Percentiles rank a stretch among this genome's conserved stretches.
phyloP scores from a whole-genome alignment of 2,797 vertebrate genomes.

The Spea hammondii region DNA sequence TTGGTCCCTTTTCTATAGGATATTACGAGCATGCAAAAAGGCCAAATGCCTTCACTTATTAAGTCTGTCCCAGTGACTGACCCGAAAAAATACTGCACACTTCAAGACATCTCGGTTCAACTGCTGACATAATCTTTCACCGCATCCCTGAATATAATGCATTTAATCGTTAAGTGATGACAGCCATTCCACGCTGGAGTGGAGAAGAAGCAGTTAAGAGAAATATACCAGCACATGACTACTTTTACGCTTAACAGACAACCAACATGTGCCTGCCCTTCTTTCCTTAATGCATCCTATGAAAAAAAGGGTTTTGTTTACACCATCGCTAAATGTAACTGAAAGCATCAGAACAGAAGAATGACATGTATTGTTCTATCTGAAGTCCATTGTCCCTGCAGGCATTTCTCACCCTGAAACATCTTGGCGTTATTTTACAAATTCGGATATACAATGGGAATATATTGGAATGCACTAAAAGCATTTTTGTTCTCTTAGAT shows the following conservation, averaged over 20 bases:
- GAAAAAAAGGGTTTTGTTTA: constrained; percentile 53
- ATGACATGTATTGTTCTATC: not conserved
- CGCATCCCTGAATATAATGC: constrained; percentile 70
- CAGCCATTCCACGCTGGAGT: constrained; percentile 60
- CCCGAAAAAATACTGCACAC: constrained; percentile 30
- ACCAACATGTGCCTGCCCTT: constrained; percentile 34
- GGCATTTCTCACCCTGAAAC: not conserved
- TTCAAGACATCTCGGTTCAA: constrained; percentile 68
- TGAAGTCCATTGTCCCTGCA: not conserved
- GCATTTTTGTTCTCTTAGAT: constrained; percentile 44
- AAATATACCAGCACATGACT: constrained; percentile 29
- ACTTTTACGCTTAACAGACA: constrained; percentile 1
- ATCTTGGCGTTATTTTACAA: not conserved
- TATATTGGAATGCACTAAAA: constrained; percentile 38
- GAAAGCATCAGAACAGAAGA: not conserved
- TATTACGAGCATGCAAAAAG: constrained; percentile 33
- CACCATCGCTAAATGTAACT: constrained; percentile 19
- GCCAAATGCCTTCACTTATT: constrained; percentile 52
- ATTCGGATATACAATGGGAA: constrained; percentile 3
- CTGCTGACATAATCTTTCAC: constrained; percentile 71
- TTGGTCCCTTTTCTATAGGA: constrained; percentile 30
- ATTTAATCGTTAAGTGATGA: constrained; percentile 78
- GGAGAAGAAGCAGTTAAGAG: constrained; percentile 56
- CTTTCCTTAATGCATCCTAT: constrained; percentile 32
- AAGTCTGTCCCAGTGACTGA: constrained; percentile 38